Evolutionary conservation across 2,888 invertebrate genomes (phyloP).

Genomic region (Ormyrus labotus): DNA sequence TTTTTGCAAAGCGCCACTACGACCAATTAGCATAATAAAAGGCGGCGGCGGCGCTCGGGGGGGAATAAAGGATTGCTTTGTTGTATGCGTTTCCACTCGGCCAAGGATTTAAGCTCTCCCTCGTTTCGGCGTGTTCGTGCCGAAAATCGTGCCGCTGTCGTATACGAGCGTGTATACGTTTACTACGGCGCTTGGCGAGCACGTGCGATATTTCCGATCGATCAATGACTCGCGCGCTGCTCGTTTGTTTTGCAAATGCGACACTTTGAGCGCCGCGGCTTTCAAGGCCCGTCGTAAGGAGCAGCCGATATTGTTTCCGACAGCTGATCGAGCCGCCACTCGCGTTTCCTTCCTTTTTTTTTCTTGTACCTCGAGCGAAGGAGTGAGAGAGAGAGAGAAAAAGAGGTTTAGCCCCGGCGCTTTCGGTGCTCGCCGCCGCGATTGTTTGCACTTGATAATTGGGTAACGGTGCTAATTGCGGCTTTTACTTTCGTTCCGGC

Average conservation of each 20-base stretch:
- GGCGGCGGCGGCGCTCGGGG: too few species aligned
- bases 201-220: constrained; percentile 36
- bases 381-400: too few species aligned
- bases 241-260: constrained; percentile 49
- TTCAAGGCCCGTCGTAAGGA: constrained; percentile 21
- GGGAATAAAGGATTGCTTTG: too few species aligned
- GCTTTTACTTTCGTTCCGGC: constrained; percentile 34
- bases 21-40: too few species aligned
- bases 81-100: not conserved
- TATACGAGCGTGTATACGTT: not conserved
- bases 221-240: constrained; percentile 33
- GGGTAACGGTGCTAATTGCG: constrained; percentile 36
- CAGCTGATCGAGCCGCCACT: constrained; percentile 4
- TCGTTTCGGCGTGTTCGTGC: not conserved
- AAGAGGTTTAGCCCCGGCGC: not conserved
- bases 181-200: not conserved
- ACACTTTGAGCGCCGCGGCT: constrained; percentile 34
- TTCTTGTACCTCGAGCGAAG: not conserved
- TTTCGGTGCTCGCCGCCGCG: not conserved
- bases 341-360: not conserved
- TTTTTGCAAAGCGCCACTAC: too few species aligned
- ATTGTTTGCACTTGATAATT: constrained; percentile 38
- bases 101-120: too few species aligned
- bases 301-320: constrained; percentile 1
- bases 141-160: not conserved